Conservation (phyloP, 30 jellyfish, hydroid and myxozoan species). For the Chironex yamaguchii region DNA sequence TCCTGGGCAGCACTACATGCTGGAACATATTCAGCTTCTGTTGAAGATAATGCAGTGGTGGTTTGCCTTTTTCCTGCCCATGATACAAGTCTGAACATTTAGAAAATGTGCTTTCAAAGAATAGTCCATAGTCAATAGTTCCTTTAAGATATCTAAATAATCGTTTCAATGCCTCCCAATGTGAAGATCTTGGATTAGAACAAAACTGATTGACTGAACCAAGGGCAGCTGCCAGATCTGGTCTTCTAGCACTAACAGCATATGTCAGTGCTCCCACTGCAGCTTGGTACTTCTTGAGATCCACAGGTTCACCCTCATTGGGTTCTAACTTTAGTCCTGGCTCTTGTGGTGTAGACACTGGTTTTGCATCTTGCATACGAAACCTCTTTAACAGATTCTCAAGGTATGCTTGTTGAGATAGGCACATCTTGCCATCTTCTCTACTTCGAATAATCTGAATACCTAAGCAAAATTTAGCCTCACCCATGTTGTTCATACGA, state of each 20-base stretch:
- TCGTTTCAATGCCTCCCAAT: conserved; percentile 25
- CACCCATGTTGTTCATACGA: conserved; percentile 57
- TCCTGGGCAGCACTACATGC: conserved; percentile 27
- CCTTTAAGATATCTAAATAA: too few relatives aligned
- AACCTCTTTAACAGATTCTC: conserved; percentile 36
- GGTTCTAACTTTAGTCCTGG: conserved; percentile 50
- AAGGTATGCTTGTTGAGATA: conserved; percentile 41
- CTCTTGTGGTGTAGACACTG: conserved; percentile 65
- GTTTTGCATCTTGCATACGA: too few relatives aligned
- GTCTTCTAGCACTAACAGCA: conserved; percentile 62
- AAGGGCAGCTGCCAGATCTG: conserved; percentile 32
- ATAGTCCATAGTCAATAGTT: too few relatives aligned
- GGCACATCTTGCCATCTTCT: neutral
- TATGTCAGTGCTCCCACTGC: conserved; percentile 64
- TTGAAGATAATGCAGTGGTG: conserved; percentile 59
- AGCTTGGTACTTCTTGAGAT: conserved; percentile 59
- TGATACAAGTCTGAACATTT: conserved; percentile 29
- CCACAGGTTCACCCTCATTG: conserved; percentile 48
- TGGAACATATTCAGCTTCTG: conserved; percentile 77
- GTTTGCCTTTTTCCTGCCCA: conserved; percentile 59
- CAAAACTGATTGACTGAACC: conserved; percentile 34
- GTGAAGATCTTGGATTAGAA: conserved; percentile 45
- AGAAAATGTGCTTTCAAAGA: too few relatives aligned
- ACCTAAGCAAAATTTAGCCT: conserved; percentile 30
- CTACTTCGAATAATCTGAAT: conserved; percentile 40